These are phyloP conservation scores for Drosophila anceps DNA, from an alignment of 2,888 invertebrate genomes.

Conservation along the genomic window DNA sequence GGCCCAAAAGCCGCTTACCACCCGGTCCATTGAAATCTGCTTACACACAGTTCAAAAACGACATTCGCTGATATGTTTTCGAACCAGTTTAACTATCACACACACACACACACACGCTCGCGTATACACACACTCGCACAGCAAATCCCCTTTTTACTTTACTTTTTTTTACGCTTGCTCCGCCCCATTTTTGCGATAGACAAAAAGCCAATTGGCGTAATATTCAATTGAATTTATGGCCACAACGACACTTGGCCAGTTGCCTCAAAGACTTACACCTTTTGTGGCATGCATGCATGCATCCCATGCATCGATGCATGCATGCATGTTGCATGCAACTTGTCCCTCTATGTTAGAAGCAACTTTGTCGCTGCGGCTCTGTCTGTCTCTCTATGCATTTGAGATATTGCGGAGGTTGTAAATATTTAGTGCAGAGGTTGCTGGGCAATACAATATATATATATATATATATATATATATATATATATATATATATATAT, in stretches of 20 bases:
- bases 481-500: not conserved
- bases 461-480: not conserved
- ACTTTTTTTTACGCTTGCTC: constrained; percentile 43
- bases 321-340: constrained; percentile 22
- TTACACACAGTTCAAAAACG: constrained; percentile 50
- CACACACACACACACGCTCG: constrained; percentile 1
- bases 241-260: constrained; percentile 77
- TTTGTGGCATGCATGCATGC: constrained; percentile 63
- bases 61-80: constrained; percentile 38
- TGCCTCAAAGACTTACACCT: constrained; percentile 53
- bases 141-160: constrained; percentile 5
- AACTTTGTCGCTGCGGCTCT: constrained; percentile 50
- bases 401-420: constrained; percentile 82
- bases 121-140: not conserved
- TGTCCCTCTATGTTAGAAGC: constrained; percentile 52
- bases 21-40: constrained; percentile 74
- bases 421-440: constrained; percentile 82
- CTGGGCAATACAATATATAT: constrained; percentile 67
- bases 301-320: constrained; percentile 77
- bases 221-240: constrained; percentile 83
- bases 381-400: constrained; percentile 49
- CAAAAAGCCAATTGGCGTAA: constrained; percentile 82
- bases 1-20: constrained; percentile 77
- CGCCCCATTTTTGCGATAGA: constrained; percentile 77
- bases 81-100: constrained; percentile 53